Percentiles rank a stretch among this genome's conserved stretches.
Evolutionary conservation across 2,888 invertebrate genomes (phyloP).

Genomic region (Idaea biselata): DNA sequence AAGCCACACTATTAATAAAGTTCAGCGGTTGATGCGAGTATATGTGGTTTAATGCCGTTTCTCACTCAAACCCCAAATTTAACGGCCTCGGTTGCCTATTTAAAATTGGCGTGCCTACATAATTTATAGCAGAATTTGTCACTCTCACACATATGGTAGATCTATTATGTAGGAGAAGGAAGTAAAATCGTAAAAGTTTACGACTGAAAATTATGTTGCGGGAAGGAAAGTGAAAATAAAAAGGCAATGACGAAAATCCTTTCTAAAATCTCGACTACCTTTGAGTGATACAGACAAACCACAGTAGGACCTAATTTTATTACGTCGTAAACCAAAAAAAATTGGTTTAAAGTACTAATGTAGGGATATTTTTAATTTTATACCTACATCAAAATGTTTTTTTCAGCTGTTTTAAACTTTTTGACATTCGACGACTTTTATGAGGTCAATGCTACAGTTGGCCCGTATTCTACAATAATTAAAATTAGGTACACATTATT

Average conservation of each 20-base stretch:
- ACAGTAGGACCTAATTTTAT: neutral
- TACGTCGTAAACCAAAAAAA: neutral
- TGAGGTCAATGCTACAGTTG: too few relatives aligned
- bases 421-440: too few relatives aligned
- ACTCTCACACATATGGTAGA: neutral
- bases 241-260: neutral
- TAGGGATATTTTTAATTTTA: too few relatives aligned
- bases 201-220: neutral
- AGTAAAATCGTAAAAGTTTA: neutral
- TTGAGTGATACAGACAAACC: neutral
- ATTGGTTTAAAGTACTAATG: too few relatives aligned
- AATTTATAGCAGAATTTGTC: neutral
- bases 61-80: neutral
- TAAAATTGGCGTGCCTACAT: neutral
- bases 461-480: too few relatives aligned
- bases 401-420: too few relatives aligned
- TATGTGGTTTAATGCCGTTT: neutral
- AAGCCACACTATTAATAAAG: constrained; percentile 1
- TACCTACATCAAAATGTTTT: too few relatives aligned
- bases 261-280: neutral
- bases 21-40: neutral
- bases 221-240: neutral
- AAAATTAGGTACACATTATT: too few relatives aligned
- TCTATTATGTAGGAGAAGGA: neutral
- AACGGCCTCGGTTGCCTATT: neutral